These are phyloP conservation scores for Heliconius himera DNA, from an alignment of 1,140 invertebrate genomes.

Conservation along the genomic window DNA sequence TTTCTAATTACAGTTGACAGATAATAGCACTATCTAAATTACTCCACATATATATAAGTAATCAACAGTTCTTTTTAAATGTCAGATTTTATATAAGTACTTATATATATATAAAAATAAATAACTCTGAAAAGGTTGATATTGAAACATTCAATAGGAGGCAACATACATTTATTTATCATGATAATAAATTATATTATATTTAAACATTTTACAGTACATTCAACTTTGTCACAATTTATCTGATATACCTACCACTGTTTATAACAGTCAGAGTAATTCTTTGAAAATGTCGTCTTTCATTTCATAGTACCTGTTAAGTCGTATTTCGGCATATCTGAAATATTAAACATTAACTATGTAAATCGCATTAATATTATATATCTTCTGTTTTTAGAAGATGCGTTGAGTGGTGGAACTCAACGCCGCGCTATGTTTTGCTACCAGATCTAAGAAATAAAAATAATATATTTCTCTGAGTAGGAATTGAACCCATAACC, in stretches of 20 bases:
- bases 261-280: constrained; percentile 15
- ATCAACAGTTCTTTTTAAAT: not conserved
- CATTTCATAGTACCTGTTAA: constrained; percentile 84
- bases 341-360: constrained; percentile 42
- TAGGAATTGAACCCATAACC: not conserved
- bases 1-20: not conserved
- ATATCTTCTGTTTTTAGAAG: not conserved
- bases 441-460: not conserved
- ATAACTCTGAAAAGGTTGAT: not conserved
- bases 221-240: not conserved
- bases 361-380: not conserved
- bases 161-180: constrained; percentile 15
- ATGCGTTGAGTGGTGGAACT: too few relatives aligned
- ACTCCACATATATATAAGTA: not conserved
- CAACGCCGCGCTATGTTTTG: not conserved
- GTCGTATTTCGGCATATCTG: constrained; percentile 86
- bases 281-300: constrained; percentile 50
- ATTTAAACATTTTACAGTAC: constrained; percentile 12
- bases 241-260: not conserved
- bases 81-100: not conserved
- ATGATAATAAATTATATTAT: constrained; percentile 22
- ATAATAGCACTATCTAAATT: not conserved
- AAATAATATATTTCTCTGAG: not conserved
- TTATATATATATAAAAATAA: not conserved
- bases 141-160: constrained; percentile 5